Evolutionary conservation across 1,140 invertebrate species (phyloP), one percentile per base, ranked within the genome.

Genomic region (Atta cephalotes): DNA sequence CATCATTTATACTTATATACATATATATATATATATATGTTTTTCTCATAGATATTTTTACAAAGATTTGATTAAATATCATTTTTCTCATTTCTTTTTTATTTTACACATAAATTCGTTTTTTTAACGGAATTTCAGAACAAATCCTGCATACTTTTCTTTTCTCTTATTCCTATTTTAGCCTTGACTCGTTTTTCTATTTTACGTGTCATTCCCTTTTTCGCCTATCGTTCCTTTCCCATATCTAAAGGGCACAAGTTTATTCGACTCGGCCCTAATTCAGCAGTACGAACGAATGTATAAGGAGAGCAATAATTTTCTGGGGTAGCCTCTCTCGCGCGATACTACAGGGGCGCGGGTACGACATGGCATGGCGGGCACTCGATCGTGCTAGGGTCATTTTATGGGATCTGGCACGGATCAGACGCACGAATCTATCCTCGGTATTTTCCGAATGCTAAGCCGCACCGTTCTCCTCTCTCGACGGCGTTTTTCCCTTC

Each of bases 271-370:
- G 71, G 81, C 72, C 58, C 84, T 74, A 74, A 87, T 84, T 87
- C 89, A 60, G 58, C 81, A 58, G 31, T 85, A 91, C 53, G 72
- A 91, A 94, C 92, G 94, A 94, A 95, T 95, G 88, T 95, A 94
- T 94, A 95, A 95, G 93, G 88, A 93, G 92, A 95, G 94, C 93
- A 95, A 95, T 95, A 95, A 95, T 95, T 95, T 94, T 93, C 90
- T 91, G 68, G 88, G 81, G 88, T 86, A 60, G 76, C 56, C 62
- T 79, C 21, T 68, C 21, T 68, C 56, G 58, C 90, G 18, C 82
- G 76, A 77, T 87, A 58, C 58, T 53, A 53, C 68, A 62, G 72
- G 71, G 80, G 79, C 51, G 63, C 74, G 90, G 84, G 82, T 14
- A 35, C 25, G 80, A 28, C 31, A 35, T 35, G 31, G 82, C 14